Percentiles rank a stretch among this genome's conserved stretches.
phyloP scores from a whole-genome alignment of 2,888 invertebrate species.

The Lordiphosa fenestrarum region DNA sequence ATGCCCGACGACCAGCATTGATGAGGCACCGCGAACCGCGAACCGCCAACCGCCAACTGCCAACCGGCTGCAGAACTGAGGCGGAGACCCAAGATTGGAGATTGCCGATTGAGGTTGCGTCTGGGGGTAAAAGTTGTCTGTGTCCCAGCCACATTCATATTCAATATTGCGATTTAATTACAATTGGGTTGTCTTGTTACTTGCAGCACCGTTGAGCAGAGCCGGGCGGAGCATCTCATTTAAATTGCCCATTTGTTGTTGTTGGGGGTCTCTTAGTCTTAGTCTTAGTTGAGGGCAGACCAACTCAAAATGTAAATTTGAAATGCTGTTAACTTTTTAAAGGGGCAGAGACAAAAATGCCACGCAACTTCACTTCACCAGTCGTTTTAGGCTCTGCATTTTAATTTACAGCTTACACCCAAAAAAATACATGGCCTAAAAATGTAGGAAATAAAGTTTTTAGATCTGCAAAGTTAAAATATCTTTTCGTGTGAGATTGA shows the following conservation, averaged over 20 bases:
- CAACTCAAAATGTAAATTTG: too few relatives aligned
- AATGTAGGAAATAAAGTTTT: too few relatives aligned
- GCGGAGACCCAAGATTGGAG: constrained; percentile 13
- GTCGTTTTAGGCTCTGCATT: too few relatives aligned
- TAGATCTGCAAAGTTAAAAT: too few relatives aligned
- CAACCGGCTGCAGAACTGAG: constrained; percentile 14
- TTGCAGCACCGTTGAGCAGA: constrained; percentile 3
- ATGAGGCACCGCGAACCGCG: constrained; percentile 45
- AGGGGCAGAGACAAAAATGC: too few relatives aligned
- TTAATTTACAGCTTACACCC: too few relatives aligned
- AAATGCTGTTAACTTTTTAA: too few relatives aligned
- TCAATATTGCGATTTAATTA: constrained; percentile 68
- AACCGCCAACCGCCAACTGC: constrained; percentile 24
- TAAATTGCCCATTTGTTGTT: constrained; percentile 64
- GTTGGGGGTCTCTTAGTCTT: constrained; percentile 1
- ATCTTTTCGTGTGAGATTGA: too few relatives aligned
- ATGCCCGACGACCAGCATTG: constrained; percentile 57
- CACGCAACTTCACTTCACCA: too few relatives aligned
- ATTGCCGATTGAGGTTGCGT: constrained; percentile 7
- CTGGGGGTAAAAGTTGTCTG: constrained; percentile 48
- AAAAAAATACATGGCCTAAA: too few relatives aligned
- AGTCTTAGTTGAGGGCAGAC: background rate
- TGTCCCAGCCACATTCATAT: constrained; percentile 13
- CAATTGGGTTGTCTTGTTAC: constrained; percentile 45
- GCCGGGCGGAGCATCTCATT: constrained; percentile 47